Base-by-base conservation (phyloP, 2,888 invertebrate genomes). In the Sthenelais limicola region DNA sequence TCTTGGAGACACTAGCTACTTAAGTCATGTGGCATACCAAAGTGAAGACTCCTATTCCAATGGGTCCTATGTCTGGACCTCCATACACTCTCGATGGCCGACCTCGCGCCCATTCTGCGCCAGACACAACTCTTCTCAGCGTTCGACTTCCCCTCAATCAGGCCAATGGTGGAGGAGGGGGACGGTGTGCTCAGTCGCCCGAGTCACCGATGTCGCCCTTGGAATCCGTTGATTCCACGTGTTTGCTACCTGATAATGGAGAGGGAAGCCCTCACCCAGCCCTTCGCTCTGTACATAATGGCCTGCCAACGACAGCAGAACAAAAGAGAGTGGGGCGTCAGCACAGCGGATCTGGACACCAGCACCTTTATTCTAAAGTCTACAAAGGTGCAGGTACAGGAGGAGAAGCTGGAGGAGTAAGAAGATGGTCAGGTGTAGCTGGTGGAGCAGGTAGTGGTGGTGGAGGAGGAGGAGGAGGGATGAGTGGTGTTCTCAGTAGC, bases 221-320 rank as follows among this genome's bases (percentile, higher is more conserved):
- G 12, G 52, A 32, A 4, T n/a, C n/a, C 49, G 2, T 33, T 21
- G 68, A 52, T 18, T 51, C 49, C 35, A 68, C 49, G 21, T 51
- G 49, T 30, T 24, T 51, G 9, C 32, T 49, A 4, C 18, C 56
- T n/a, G 30, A 32, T 12, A 18, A 18, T 43, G 47, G 47, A 15
- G 51, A 35, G 32, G 49, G 49, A 30, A 26, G 24, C 35, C 68
- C 68, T 15, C 51, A 33, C 15, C 68, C 35, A 24, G 68, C 68
- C 9, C 49, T 68, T 33, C 73, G 69, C 30, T 47, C 73, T 7
- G 71, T 75, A 72, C 58, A 56, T 52, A 75, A 77, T 47, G 73
- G 73, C 26, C 51, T 72, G 28, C 5, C 69, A 48, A 18, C 66
- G 15, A 73, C 76, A 15, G 67, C 75, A 12, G 75, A 68, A 18